Percentiles rank a stretch among this genome's conserved stretches.
Evolutionary conservation across 2,113 vertebrate species (phyloP).

Genomic region (Gracilinanus agilis): DNA sequence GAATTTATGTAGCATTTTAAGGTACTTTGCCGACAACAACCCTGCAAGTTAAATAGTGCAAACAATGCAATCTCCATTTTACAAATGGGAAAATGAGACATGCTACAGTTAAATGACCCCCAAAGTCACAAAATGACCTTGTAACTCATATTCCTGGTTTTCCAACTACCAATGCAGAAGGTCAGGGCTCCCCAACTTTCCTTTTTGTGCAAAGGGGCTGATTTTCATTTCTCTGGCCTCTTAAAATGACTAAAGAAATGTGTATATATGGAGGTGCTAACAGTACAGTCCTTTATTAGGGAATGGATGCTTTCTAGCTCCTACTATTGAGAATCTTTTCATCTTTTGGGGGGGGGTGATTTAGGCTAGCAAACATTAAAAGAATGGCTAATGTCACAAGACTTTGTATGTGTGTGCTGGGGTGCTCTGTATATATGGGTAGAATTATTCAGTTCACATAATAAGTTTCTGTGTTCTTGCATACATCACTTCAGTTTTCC

Average conservation of each 20-base stretch:
- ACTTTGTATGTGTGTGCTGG: not conserved
- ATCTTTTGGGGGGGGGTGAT: not conserved
- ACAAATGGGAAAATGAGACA: not conserved
- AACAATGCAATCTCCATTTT: not conserved
- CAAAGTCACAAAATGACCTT: conserved; percentile 1
- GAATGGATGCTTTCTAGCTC: not conserved
- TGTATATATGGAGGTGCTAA: not conserved
- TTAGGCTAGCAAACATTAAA: not conserved
- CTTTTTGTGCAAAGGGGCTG: conserved; percentile 4
- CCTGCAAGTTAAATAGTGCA: not conserved
- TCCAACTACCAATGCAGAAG: not conserved
- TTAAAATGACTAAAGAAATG: not conserved
- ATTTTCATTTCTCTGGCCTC: conserved; percentile 33
- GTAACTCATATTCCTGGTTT: conserved; percentile 17
- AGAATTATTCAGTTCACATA: not conserved
- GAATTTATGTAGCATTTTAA: not conserved
- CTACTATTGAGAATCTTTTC: not conserved
- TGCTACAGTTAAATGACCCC: not conserved
- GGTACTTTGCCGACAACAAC: too few relatives aligned
- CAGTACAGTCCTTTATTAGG: not conserved
- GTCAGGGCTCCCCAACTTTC: not conserved
- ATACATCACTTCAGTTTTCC: not conserved
- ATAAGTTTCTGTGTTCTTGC: conserved; percentile 4
- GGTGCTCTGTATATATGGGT: not conserved
- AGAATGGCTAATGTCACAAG: not conserved